A percentile compares a stretch with the other conserved stretches of the same genome.
These are phyloP conservation scores for Oreochromis tanganicae DNA, from an alignment of 2,113 vertebrate species.

Conservation along the genomic window DNA sequence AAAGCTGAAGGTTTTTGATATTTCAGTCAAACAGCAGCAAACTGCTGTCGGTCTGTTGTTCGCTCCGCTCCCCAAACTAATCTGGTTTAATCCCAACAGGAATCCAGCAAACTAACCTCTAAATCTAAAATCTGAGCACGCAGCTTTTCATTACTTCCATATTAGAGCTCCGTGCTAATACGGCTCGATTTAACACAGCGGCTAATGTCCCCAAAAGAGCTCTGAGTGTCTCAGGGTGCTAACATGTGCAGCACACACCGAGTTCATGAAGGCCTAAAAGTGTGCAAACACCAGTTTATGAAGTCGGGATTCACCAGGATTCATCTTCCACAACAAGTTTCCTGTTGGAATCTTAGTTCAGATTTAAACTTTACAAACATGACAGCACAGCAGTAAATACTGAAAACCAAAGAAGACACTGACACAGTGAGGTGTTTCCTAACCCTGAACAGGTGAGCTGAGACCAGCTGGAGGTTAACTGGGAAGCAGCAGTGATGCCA, in stretches of 20 bases:
- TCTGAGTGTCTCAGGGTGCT: not conserved
- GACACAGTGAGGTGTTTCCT: not conserved
- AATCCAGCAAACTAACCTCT: slow-evolving; percentile 25
- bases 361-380: not conserved
- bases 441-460: not conserved
- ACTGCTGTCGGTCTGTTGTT: not conserved
- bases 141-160: slow-evolving; percentile 50
- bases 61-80: not conserved
- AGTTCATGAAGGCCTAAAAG: not conserved
- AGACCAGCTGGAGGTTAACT: not conserved
- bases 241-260: not conserved
- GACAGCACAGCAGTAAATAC: not conserved
- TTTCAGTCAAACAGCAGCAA: not conserved
- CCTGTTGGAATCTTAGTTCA: not conserved
- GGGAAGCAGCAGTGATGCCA: accelerated
- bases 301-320: not conserved
- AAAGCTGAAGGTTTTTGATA: not conserved
- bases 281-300: not conserved
- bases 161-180: slow-evolving; percentile 2
- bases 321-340: not conserved
- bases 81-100: slow-evolving; percentile 45
- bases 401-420: not conserved
- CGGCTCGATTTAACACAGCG: slow-evolving; percentile 5
- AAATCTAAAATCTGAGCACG: slow-evolving; percentile 5
- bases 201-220: slow-evolving; percentile 15